phyloP scores from a whole-genome alignment of 2,888 invertebrate genomes.

The Geotrupes spiniger region DNA sequence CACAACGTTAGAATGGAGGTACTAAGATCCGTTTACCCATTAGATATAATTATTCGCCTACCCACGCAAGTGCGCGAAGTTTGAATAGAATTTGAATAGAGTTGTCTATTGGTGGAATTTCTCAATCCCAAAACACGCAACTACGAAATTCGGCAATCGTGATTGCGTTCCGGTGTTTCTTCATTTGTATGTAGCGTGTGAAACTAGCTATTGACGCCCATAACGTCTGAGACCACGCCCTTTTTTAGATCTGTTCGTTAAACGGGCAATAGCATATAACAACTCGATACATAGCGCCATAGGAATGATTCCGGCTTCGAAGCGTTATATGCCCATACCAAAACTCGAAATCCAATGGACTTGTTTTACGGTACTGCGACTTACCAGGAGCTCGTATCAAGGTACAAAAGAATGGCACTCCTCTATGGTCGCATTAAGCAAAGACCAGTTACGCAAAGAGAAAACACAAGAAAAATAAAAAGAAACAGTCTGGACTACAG shows the following conservation, averaged over 20 bases:
- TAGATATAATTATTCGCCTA: no score
- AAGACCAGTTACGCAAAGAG: constrained; percentile 2
- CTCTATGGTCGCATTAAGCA: not conserved
- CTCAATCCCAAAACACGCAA: no score
- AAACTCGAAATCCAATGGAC: constrained; percentile 12
- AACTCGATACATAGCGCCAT: constrained; percentile 9
- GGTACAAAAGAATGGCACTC: constrained; percentile 3
- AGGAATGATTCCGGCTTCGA: constrained; percentile 11
- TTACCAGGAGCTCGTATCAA: constrained; percentile 7
- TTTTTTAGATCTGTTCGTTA: no score
- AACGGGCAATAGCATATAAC: constrained; percentile 9
- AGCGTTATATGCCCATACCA: constrained; percentile 7
- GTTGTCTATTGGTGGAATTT: no score
- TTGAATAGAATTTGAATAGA: no score
- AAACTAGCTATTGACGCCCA: no score
- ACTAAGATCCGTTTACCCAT: no score
- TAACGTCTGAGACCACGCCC: no score
- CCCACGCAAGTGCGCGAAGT: no score
- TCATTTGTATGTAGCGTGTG: no score
- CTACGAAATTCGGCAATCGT: no score
- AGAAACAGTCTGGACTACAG: constrained; percentile 5
- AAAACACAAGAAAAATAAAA: constrained; percentile 2
- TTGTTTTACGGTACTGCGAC: constrained; percentile 10
- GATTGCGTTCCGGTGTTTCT: no score
- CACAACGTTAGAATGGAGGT: not conserved